Evolutionary conservation across 2,888 invertebrate species (phyloP), one percentile per base, ranked within the genome.

Genomic region (Acholoe squamosa): DNA sequence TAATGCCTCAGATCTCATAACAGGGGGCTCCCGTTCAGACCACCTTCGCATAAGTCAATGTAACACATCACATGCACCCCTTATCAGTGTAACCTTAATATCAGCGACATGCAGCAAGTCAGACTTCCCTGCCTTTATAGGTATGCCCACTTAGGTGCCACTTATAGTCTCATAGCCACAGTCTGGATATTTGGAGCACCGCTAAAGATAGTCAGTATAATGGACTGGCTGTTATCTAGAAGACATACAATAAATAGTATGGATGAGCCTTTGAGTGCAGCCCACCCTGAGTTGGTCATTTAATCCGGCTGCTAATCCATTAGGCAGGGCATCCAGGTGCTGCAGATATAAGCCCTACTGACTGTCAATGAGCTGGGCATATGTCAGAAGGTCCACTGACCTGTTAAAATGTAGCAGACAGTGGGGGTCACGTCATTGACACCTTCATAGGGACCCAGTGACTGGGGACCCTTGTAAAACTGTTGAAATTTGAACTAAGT

Each of bases 401-500:
- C 7, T n/a, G 61, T 61, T 61, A 61, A 61, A 61, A 19, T 14
- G 61, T n/a, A 7, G n/a, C 61, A 3, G 61, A 61, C 61, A 61
- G 61, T 7, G 7, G 19, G 61, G 19, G 61, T 43, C 61, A 61
- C 19, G 61, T 61, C 61, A 61, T 61, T 61, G 61, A 61, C 61
- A 61, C n/a, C 22, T 19, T 3, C 22, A 61, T 14, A 61, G 10
- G 61, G 22, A 61, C 14, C 61, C n/a, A n/a, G 22, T 61, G 61
- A n/a, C 61, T 43, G 10, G 43, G 61, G 19, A 7, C 61, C 61
- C 14, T n/a, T 7, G 1, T 7, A 61, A n/a, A 61, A 3, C n/a
- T n/a, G 61, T n/a, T n/a, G 61, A 61, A 61, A 61, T 61, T n/a
- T 61, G n/a, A 61, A 61, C 61, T 61, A n/a, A 61, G 61, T 61